Evolutionary conservation across 2,113 vertebrate species (phyloP).

Genomic region (Pseudorasbora parva): DNA sequence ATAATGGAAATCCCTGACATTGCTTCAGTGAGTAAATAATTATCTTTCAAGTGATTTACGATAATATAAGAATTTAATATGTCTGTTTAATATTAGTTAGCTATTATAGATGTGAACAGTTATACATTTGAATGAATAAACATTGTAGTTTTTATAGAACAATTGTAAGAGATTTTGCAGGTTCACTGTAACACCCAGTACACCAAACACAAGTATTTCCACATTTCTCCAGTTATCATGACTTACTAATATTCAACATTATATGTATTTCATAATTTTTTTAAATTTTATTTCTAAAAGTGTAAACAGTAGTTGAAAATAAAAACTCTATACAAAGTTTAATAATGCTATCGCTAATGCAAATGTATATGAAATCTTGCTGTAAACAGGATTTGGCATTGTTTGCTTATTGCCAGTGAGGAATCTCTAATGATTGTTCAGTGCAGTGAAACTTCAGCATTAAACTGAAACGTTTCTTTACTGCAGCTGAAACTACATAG

Average conservation of each 20-base stretch:
- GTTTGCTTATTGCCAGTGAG: background rate
- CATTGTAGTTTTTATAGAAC: background rate
- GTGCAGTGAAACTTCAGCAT: background rate
- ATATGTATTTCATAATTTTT: too few relatives aligned
- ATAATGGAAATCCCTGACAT: background rate
- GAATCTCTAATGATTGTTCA: background rate
- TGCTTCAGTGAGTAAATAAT: background rate
- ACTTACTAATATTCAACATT: background rate
- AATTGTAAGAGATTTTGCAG: background rate
- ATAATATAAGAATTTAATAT: background rate
- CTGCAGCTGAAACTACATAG: slow-evolving; percentile 41
- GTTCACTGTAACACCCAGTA: background rate
- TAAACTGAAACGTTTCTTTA: background rate
- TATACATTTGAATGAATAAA: background rate
- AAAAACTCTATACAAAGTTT: background rate
- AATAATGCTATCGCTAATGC: background rate
- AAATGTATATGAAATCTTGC: background rate
- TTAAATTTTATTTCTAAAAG: background rate
- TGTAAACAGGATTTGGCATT: background rate
- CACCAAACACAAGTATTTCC: background rate
- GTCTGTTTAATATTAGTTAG: background rate
- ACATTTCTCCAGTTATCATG: background rate
- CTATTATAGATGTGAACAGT: background rate
- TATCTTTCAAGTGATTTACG: background rate
- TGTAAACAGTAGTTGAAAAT: background rate